Percentiles rank a stretch among this genome's conserved stretches.
phyloP scores from a whole-genome alignment of 2,113 vertebrate species.

The Microtus richardsoni region DNA sequence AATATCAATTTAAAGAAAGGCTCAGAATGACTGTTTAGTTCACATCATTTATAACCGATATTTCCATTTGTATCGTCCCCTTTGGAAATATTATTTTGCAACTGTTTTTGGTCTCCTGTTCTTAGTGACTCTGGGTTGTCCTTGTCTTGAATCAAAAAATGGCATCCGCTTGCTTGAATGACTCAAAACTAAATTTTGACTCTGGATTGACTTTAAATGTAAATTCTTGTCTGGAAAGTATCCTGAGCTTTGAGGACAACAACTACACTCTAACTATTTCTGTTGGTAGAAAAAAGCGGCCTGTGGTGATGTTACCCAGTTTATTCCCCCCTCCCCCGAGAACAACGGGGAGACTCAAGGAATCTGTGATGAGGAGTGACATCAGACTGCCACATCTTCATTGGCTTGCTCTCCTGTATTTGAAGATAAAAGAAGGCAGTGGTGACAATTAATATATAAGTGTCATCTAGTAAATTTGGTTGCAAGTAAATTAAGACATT shows the following conservation, averaged over 20 bases:
- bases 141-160: not conserved
- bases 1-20: not conserved
- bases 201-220: not conserved
- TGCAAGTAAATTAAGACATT: constrained; percentile 38
- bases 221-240: constrained; percentile 46
- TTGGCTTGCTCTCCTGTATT: not conserved
- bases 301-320: constrained; percentile 15
- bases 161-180: not conserved
- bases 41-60: constrained; percentile 26
- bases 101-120: not conserved
- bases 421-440: constrained; percentile 13
- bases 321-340: not conserved
- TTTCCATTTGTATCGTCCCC: constrained; percentile 42
- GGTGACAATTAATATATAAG: not conserved
- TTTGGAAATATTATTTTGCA: not conserved
- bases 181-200: constrained; percentile 43
- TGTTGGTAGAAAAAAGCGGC: constrained; percentile 7
- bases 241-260: not conserved
- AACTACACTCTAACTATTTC: not conserved
- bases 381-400: not conserved
- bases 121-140: not conserved
- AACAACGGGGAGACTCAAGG: not conserved
- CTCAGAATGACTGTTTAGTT: constrained; percentile 5
- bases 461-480: not conserved
- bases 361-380: not conserved